These are phyloP conservation scores for Sipha maydis DNA, from an alignment of 2,888 invertebrate genomes.

Conservation along the genomic window DNA sequence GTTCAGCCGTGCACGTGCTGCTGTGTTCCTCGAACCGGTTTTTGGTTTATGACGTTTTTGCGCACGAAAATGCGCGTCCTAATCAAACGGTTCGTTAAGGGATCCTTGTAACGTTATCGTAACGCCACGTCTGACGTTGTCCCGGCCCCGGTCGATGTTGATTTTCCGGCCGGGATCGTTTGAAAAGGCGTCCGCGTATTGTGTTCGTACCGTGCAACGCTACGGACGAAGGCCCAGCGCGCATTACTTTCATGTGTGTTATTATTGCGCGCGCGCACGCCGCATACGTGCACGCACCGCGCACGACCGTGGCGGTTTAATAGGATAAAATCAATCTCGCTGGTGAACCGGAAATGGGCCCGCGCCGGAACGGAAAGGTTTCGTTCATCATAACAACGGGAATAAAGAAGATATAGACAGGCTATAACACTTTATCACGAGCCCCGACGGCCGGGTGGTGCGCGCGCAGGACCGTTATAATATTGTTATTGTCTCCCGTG, in stretches of 20 bases:
- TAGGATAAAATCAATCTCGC: slow-evolving; percentile 35
- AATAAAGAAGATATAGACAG: slow-evolving; percentile 35
- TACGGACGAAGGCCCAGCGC: background rate
- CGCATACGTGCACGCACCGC: too few species aligned
- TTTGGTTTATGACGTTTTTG: too few species aligned
- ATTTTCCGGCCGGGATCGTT: too few species aligned
- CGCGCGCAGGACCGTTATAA: slow-evolving; percentile 14
- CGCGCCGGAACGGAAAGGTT: slow-evolving; percentile 24
- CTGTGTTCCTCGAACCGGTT: too few species aligned
- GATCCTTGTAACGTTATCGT: too few species aligned
- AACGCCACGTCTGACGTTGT: too few species aligned
- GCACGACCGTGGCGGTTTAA: background rate
- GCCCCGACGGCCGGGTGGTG: background rate
- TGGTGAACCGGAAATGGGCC: slow-evolving; percentile 18
- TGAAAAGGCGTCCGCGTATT: too few species aligned
- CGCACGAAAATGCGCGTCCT: too few species aligned
- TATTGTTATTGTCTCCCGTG: slow-evolving; percentile 22
- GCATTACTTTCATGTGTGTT: background rate
- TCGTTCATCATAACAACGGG: slow-evolving; percentile 32
- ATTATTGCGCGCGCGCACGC: background rate
- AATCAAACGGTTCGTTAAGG: too few species aligned
- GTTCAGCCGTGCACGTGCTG: too few species aligned
- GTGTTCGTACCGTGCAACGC: background rate
- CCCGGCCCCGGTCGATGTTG: too few species aligned
- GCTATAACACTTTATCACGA: slow-evolving; percentile 53